These are phyloP conservation scores for Cotesia glomerata DNA, from an alignment of 1,140 invertebrate species.

Conservation along the genomic window DNA sequence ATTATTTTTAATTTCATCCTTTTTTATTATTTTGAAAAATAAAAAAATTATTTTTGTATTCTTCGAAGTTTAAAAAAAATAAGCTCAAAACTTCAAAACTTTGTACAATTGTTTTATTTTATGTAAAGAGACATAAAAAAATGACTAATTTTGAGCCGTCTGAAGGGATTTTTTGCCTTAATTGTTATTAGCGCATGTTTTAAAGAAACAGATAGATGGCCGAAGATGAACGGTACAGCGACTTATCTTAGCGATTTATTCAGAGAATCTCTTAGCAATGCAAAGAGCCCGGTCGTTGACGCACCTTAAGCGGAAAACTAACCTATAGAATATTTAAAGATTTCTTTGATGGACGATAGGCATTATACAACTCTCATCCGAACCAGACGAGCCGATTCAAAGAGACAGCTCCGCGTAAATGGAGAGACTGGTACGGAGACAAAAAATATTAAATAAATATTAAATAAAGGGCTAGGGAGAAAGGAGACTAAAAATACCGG, in stretches of 20 bases:
- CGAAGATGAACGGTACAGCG: conserved; percentile 4
- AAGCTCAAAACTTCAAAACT: too few relatives aligned
- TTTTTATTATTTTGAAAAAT: too few relatives aligned
- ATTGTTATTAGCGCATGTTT: too few relatives aligned
- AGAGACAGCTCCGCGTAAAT: conserved; percentile 19
- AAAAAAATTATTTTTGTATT: too few relatives aligned
- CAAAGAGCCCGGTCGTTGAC: conserved; percentile 22
- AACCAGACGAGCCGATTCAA: neutral
- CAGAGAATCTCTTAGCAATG: neutral
- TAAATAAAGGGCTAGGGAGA: neutral
- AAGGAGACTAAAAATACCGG: neutral
- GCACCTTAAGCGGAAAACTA: conserved; percentile 26
- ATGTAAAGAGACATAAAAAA: neutral
- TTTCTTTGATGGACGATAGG: conserved; percentile 6
- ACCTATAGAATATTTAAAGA: conserved; percentile 9
- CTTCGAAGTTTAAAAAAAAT: too few relatives aligned
- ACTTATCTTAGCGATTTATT: neutral
- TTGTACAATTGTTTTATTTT: too few relatives aligned
- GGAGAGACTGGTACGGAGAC: conserved; percentile 8
- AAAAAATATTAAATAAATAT: neutral
- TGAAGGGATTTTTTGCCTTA: too few relatives aligned
- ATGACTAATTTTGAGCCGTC: neutral
- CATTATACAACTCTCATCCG: neutral
- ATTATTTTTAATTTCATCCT: too few relatives aligned
- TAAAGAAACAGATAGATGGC: neutral